Evolutionary conservation across 2,888 invertebrate species (phyloP).

Genomic region (Drosophila maculinotata): DNA sequence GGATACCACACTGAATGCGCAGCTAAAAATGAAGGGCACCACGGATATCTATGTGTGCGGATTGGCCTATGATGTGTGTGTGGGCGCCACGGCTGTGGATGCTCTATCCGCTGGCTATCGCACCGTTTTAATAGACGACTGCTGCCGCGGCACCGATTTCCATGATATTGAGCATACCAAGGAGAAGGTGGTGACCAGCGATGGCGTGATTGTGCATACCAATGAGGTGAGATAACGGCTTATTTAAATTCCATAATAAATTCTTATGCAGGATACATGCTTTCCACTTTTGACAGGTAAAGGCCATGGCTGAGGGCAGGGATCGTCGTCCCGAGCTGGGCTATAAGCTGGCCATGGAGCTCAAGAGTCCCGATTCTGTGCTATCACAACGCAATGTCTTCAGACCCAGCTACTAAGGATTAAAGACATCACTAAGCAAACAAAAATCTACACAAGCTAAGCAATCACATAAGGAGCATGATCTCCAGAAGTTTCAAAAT

Average conservation of each 20-base stretch:
- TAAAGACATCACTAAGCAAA: slow-evolving; percentile 18
- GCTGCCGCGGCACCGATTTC: slow-evolving; percentile 94
- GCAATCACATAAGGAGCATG: slow-evolving; percentile 31
- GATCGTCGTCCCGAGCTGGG: slow-evolving; percentile 95
- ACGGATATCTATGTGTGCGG: slow-evolving; percentile 98
- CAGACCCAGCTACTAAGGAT: slow-evolving; percentile 65
- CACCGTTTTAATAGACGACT: slow-evolving; percentile 95
- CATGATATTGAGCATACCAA: slow-evolving; percentile 94
- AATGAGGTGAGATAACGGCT: slow-evolving; percentile 87
- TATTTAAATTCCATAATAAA: not conserved
- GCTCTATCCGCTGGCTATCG: slow-evolving; percentile 96
- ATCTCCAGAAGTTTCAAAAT: slow-evolving; percentile 1
- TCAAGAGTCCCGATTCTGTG: slow-evolving; percentile 87
- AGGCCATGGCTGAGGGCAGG: slow-evolving; percentile 94
- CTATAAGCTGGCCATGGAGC: slow-evolving; percentile 94
- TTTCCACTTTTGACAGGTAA: slow-evolving; percentile 87
- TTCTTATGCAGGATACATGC: not conserved
- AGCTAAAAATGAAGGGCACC: slow-evolving; percentile 91
- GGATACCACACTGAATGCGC: slow-evolving; percentile 93
- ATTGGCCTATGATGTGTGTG: slow-evolving; percentile 97
- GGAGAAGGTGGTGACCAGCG: slow-evolving; percentile 89
- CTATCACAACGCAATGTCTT: slow-evolving; percentile 83
- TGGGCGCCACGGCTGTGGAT: slow-evolving; percentile 95
- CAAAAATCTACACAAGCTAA: slow-evolving; percentile 31
- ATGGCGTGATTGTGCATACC: slow-evolving; percentile 93